These are phyloP conservation scores for Ptychadena robeensis DNA, from an alignment of 2,797 vertebrate genomes.

Conservation along the genomic window DNA sequence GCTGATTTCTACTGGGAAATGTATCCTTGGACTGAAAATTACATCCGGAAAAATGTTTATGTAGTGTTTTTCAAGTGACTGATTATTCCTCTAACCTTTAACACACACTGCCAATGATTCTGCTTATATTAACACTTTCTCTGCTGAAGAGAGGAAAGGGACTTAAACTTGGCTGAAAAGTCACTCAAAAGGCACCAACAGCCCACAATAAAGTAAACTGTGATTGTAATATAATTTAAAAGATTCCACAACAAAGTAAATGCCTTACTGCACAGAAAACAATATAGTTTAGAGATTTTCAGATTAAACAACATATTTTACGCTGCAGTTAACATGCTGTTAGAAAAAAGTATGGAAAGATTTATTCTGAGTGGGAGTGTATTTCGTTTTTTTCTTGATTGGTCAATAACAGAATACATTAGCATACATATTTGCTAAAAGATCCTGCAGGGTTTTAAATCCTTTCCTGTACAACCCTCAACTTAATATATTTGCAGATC, in stretches of 20 bases:
- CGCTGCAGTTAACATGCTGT: too few species aligned
- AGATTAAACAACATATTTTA: too few species aligned
- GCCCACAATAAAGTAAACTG: neutral
- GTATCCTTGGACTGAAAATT: constrained; percentile 97
- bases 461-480: neutral
- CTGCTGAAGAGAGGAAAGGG: constrained; percentile 44
- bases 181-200: neutral
- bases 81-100: constrained; percentile 96
- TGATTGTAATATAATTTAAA: neutral
- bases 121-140: constrained; percentile 86
- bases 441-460: neutral
- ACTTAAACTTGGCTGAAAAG: neutral
- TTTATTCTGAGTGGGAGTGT: neutral
- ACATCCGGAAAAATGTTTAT: constrained; percentile 99
- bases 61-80: constrained; percentile 93
- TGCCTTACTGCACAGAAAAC: neutral
- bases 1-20: constrained; percentile 97
- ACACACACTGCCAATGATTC: constrained; percentile 83
- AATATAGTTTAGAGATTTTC: too few species aligned
- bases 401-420: neutral
- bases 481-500: neutral
- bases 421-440: neutral
- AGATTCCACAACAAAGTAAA: neutral
- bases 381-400: neutral
- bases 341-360: neutral